Conservation (phyloP, 1,140 invertebrate genomes). For the Aphaenogaster floridana region DNA sequence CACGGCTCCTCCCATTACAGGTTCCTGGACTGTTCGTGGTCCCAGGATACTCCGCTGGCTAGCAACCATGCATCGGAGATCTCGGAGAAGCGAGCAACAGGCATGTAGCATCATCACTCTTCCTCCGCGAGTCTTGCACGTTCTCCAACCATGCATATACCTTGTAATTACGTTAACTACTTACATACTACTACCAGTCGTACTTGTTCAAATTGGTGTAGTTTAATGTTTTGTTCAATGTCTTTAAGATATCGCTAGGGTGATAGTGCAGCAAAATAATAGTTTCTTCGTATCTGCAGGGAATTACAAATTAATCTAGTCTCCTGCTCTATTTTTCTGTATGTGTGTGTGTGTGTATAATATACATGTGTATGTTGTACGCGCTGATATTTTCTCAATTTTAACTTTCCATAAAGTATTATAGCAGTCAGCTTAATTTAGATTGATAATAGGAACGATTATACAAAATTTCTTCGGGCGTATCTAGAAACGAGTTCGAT, state of each 20-base stretch:
- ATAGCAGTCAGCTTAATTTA: neutral
- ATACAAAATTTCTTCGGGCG: constrained; percentile 1
- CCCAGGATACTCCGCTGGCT: constrained; percentile 34
- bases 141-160: constrained; percentile 63
- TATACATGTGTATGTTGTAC: neutral
- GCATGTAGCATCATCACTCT: constrained; percentile 84
- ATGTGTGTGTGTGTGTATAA: neutral
- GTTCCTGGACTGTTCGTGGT: constrained; percentile 60
- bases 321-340: too few relatives aligned
- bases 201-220: constrained; percentile 71
- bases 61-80: constrained; percentile 67
- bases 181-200: constrained; percentile 73
- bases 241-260: constrained; percentile 3
- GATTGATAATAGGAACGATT: neutral
- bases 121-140: constrained; percentile 76
- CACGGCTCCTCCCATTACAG: constrained; percentile 80
- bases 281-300: neutral
- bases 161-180: constrained; percentile 83
- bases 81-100: constrained; percentile 80
- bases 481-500: constrained; percentile 25
- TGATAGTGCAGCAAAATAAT: neutral
- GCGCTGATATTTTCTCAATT: constrained; percentile 18
- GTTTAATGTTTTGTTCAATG: constrained; percentile 68
- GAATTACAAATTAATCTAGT: neutral
- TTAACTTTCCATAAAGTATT: neutral